Percentiles rank a stretch among this genome's conserved stretches.
These are phyloP conservation scores for Bettongia penicillata DNA, from an alignment of 2,113 vertebrate genomes.

Conservation along the genomic window DNA sequence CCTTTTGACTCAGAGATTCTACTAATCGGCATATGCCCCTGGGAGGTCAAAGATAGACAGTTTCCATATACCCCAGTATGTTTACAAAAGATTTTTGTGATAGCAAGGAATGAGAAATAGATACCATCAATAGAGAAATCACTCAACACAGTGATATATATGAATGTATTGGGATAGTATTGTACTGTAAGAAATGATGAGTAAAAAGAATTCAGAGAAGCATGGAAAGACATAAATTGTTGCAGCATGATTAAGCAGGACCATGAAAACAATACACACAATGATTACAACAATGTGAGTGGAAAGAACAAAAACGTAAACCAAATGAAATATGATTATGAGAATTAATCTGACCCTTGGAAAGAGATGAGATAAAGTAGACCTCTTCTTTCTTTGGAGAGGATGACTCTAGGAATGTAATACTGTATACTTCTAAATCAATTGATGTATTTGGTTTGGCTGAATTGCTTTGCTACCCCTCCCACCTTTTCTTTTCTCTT, in stretches of 20 bases:
- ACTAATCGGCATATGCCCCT: background rate
- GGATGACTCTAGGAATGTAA: background rate
- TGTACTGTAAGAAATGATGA: background rate
- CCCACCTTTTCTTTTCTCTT: background rate
- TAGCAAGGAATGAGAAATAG: background rate
- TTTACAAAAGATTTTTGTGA: background rate
- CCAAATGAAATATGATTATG: background rate
- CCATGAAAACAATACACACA: background rate
- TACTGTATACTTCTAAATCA: background rate
- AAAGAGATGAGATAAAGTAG: background rate
- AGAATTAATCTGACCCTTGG: background rate
- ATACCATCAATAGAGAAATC: background rate
- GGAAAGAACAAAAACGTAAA: background rate
- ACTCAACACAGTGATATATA: background rate
- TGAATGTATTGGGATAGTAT: background rate
- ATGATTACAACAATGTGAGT: background rate
- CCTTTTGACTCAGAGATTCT: background rate
- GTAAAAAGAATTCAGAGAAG: background rate
- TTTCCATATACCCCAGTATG: background rate
- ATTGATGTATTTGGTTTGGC: background rate
- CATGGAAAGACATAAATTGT: background rate
- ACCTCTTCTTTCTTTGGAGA: background rate
- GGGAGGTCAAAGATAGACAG: background rate
- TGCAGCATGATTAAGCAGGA: background rate
- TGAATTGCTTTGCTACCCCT: background rate